A percentile compares a stretch with the other conserved stretches of the same genome.
phyloP scores from a whole-genome alignment of 2,797 vertebrate species.

The Amblyraja radiata region DNA sequence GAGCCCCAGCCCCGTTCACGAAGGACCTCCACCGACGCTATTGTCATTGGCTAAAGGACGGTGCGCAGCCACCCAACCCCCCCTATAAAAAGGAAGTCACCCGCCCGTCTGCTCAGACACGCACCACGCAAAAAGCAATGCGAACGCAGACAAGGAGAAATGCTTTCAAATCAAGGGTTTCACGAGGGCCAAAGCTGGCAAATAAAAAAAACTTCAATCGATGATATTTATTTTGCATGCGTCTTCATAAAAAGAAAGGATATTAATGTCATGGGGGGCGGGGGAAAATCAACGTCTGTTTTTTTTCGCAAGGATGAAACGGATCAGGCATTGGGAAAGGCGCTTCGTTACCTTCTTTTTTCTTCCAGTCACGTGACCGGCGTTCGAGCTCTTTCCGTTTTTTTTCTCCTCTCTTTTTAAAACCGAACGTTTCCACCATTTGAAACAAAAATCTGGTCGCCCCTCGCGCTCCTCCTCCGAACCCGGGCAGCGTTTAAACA shows the following conservation, averaged over 20 bases:
- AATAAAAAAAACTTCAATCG: background rate
- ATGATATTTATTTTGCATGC: background rate
- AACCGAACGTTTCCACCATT: constrained; percentile 18
- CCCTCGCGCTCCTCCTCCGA: background rate
- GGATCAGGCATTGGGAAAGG: background rate
- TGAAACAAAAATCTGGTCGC: background rate
- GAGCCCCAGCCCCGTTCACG: background rate
- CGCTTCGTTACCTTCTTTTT: constrained; percentile 23
- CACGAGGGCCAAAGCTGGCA: too few species aligned
- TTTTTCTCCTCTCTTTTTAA: constrained; percentile 15
- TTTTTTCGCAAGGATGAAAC: background rate
- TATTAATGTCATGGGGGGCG: background rate
- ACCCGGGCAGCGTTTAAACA: background rate
- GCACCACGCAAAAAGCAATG: background rate
- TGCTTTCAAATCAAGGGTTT: background rate
- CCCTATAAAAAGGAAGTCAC: background rate
- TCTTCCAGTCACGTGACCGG: constrained; percentile 31
- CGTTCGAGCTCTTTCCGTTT: constrained; percentile 32
- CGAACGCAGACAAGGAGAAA: background rate
- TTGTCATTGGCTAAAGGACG: background rate
- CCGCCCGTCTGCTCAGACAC: background rate
- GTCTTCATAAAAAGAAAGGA: background rate
- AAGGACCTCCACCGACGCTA: background rate
- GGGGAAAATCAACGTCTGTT: too few species aligned
- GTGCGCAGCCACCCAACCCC: background rate